Conservation (phyloP, 2,888 invertebrate genomes). For the Mesochorus sp. region DNA sequence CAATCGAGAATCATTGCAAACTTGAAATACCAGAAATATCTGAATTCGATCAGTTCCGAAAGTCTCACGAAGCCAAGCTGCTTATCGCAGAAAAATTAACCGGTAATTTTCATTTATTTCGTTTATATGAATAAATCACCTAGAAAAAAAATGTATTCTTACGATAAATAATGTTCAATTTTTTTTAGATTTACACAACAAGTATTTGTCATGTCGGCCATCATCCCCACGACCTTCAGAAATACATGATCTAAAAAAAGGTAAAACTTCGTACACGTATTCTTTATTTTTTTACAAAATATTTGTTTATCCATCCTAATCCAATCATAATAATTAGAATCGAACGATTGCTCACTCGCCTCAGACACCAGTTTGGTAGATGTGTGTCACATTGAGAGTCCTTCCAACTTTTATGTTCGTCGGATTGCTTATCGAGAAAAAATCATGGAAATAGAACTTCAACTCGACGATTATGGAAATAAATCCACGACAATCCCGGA, state of each 20-base stretch:
- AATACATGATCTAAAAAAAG: background rate
- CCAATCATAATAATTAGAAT: background rate
- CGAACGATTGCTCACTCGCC: background rate
- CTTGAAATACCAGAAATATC: conserved; percentile 80
- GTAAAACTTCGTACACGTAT: background rate
- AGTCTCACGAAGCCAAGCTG: conserved; percentile 81
- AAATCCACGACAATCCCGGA: conserved; percentile 63
- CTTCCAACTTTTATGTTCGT: conserved; percentile 86
- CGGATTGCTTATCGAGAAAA: conserved; percentile 48
- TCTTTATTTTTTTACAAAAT: background rate
- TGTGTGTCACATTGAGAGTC: conserved; percentile 85
- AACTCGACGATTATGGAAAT: conserved; percentile 62
- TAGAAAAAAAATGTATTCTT: background rate
- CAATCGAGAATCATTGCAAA: conserved; percentile 81
- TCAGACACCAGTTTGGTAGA: conserved; percentile 56
- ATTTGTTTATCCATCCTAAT: background rate
- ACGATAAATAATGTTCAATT: too few species aligned
- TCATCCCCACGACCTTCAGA: conserved; percentile 19
- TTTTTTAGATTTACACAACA: background rate
- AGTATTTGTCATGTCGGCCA: conserved; percentile 13
- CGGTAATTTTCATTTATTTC: conserved; percentile 35
- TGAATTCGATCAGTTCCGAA: conserved; percentile 78
- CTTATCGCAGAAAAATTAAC: conserved; percentile 65
- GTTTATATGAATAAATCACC: background rate
- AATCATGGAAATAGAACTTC: conserved; percentile 56